Evolutionary conservation across 1,140 invertebrate species (phyloP).

Genomic region (Penaeus japonicus): DNA sequence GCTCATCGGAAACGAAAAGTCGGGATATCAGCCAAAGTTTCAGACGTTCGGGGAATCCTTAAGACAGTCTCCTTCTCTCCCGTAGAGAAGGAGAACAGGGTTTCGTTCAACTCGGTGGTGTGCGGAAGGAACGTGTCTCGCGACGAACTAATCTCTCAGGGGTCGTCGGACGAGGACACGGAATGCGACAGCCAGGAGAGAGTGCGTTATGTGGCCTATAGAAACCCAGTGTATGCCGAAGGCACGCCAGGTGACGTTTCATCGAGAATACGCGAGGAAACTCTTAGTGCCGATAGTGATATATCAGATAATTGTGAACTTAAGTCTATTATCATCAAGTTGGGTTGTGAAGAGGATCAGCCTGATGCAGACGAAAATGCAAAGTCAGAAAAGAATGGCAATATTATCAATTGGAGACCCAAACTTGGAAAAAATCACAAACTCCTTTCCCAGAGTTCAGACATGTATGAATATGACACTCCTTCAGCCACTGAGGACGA

Average conservation of each 20-base stretch:
- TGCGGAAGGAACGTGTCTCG: neutral
- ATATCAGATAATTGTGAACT: conserved; percentile 44
- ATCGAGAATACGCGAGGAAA: conserved; percentile 41
- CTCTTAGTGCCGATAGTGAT: conserved; percentile 29
- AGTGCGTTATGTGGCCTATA: neutral
- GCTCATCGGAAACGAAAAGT: conserved; percentile 25
- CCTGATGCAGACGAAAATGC: neutral
- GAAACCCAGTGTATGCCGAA: neutral
- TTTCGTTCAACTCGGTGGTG: conserved; percentile 21
- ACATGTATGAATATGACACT: neutral
- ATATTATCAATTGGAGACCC: conserved; percentile 41
- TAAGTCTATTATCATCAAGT: conserved; percentile 43
- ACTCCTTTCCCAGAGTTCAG: neutral
- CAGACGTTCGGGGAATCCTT: conserved; percentile 40
- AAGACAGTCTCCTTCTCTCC: conserved; percentile 24
- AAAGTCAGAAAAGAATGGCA: neutral
- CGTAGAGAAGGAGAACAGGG: conserved; percentile 1
- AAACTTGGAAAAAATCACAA: conserved; percentile 31
- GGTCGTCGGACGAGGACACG: neutral
- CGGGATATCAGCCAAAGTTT: conserved; percentile 36
- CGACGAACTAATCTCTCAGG: neutral
- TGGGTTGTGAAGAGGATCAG: conserved; percentile 25
- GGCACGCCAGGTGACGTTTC: neutral
- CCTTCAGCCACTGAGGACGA: conserved; percentile 13
- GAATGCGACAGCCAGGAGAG: neutral